These are phyloP conservation scores for Falco rusticolus DNA, from an alignment of 2,797 vertebrate genomes.

Conservation along the genomic window DNA sequence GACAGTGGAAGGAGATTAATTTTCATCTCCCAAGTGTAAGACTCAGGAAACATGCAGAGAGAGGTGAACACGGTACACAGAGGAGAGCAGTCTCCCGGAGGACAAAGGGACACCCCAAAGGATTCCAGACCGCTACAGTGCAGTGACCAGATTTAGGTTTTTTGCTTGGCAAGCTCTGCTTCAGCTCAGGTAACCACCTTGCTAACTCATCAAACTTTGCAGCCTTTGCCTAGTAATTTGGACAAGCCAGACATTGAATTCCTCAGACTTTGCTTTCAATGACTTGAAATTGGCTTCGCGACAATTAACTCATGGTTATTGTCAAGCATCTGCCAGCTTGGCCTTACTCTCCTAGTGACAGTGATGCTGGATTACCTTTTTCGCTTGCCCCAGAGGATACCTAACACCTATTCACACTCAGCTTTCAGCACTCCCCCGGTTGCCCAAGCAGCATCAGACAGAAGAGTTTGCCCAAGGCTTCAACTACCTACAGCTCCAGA, in stretches of 20 bases:
- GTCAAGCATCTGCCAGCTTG: background rate
- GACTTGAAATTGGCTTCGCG: background rate
- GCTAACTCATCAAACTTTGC: background rate
- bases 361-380: background rate
- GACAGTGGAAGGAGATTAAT: background rate
- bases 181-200: background rate
- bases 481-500: background rate
- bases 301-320: background rate
- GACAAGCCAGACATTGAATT: background rate
- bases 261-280: background rate
- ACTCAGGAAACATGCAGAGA: rapidly evolving
- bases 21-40: background rate
- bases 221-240: background rate
- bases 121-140: background rate
- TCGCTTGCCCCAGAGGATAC: background rate
- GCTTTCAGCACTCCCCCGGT: background rate
- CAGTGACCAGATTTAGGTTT: background rate
- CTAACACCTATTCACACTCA: background rate
- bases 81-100: background rate
- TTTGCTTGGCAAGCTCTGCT: background rate
- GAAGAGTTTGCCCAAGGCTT: background rate
- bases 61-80: background rate
- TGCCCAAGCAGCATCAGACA: background rate
- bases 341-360: background rate
- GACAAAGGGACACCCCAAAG: background rate